A percentile compares a stretch with the other conserved stretches of the same genome.
These are phyloP conservation scores for Poeciliopsis prolifica DNA, from an alignment of 2,113 vertebrate genomes.

Conservation along the genomic window DNA sequence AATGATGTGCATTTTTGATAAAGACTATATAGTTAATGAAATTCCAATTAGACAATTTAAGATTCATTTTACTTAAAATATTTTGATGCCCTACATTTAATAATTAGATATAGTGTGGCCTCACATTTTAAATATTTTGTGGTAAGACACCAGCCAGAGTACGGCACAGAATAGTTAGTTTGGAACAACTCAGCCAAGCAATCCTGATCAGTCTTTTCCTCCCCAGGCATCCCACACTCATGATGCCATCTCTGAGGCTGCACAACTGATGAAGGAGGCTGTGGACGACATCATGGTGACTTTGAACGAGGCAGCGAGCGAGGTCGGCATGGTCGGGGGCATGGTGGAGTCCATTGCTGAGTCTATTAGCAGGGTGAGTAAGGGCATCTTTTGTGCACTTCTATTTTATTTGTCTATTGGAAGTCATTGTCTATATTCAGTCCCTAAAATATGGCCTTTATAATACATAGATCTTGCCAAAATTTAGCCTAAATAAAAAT, in stretches of 20 bases:
- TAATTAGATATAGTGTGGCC: not conserved
- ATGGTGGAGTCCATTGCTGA: slow-evolving; percentile 98
- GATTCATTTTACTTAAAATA: not conserved
- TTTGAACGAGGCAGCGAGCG: slow-evolving; percentile 95
- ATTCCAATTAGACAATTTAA: not conserved
- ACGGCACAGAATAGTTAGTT: not conserved
- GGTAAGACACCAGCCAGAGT: not conserved
- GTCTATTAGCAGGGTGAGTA: slow-evolving; percentile 91
- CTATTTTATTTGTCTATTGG: not conserved
- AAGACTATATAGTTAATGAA: not conserved
- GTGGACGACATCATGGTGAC: slow-evolving; percentile 99
- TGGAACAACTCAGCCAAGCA: slow-evolving; percentile 16
- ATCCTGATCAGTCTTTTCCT: slow-evolving; percentile 45
- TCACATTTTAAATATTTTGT: slow-evolving; percentile 3
- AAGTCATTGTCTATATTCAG: not conserved
- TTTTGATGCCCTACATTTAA: not conserved
- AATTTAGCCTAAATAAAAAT: not conserved
- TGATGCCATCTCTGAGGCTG: slow-evolving; percentile 92
- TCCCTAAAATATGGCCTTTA: not conserved
- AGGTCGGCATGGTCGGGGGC: slow-evolving; percentile 95
- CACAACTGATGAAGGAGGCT: slow-evolving; percentile 97
- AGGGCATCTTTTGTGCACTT: not conserved
- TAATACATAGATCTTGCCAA: not conserved
- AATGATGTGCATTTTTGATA: not conserved
- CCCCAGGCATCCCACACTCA: slow-evolving; percentile 93